Evolutionary conservation across 2,888 invertebrate species (phyloP).

Genomic region (Eumerus sabulonum): DNA sequence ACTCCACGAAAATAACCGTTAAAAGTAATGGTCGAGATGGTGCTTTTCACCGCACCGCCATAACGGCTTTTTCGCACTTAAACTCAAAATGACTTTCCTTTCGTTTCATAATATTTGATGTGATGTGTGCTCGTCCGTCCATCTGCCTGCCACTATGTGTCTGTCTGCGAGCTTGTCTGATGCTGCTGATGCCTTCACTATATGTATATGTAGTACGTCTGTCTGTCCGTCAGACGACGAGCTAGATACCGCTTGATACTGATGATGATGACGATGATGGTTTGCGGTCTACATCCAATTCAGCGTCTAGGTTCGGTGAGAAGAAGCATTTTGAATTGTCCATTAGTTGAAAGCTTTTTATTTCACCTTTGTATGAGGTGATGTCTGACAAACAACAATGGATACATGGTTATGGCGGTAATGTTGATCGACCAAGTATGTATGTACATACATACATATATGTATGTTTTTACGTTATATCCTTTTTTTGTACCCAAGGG

Average conservation of each 20-base stretch:
- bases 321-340: constrained; percentile 28
- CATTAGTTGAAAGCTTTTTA: constrained; percentile 61
- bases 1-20: constrained; percentile 67
- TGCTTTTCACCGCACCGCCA: constrained; percentile 47
- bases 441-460: no score
- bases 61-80: constrained; percentile 65
- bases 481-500: constrained; percentile 1
- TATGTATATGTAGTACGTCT: background rate
- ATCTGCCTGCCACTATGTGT: constrained; percentile 4
- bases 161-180: no score
- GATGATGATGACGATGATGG: constrained; percentile 51
- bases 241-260: background rate
- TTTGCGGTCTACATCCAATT: constrained; percentile 53
- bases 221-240: constrained; percentile 14
- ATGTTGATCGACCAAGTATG: constrained; percentile 17
- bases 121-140: constrained; percentile 48
- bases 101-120: constrained; percentile 59
- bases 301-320: constrained; percentile 17
- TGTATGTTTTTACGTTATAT: no score
- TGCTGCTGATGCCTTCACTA: no score
- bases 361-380: constrained; percentile 54
- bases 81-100: constrained; percentile 66
- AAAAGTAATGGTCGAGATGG: constrained; percentile 63
- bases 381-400: constrained; percentile 42
- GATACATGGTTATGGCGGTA: constrained; percentile 13